A percentile compares a stretch with the other conserved stretches of the same genome.
phyloP scores from a whole-genome alignment of 2,113 vertebrate species.

The Propithecus coquereli region DNA sequence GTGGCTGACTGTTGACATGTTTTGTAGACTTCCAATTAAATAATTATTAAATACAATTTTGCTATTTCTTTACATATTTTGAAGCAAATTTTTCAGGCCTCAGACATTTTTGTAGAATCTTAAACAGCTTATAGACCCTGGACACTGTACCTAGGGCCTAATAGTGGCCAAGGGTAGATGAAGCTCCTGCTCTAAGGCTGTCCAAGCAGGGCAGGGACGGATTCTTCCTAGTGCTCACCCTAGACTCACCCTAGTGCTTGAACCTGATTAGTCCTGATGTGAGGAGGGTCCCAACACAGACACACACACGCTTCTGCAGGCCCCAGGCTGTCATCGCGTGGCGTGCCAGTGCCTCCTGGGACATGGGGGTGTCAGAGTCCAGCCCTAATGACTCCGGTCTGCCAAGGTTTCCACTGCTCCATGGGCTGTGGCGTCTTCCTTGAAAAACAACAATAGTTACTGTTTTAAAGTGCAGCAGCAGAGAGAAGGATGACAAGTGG shows the following conservation, averaged over 20 bases:
- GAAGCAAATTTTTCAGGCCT: neutral
- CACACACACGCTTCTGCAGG: neutral
- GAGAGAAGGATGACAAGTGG: neutral
- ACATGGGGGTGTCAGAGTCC: neutral
- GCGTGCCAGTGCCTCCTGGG: neutral
- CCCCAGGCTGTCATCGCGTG: neutral
- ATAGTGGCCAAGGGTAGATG: neutral
- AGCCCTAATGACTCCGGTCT: neutral
- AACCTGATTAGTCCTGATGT: neutral
- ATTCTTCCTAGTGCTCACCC: too few species aligned
- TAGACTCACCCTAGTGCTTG: neutral
- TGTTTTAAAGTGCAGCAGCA: neutral
- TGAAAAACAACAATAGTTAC: constrained; percentile 20
- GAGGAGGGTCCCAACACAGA: neutral
- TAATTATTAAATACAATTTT: neutral
- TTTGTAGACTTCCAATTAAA: neutral
- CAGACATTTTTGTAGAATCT: neutral
- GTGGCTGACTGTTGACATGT: neutral
- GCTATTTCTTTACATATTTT: neutral
- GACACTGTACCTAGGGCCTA: neutral
- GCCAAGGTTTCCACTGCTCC: neutral
- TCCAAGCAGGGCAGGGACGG: neutral
- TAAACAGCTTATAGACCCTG: neutral
- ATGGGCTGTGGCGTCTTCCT: neutral
- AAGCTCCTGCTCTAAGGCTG: neutral